Base-by-base conservation (phyloP, 2,888 invertebrate species). In the Macropis europaea region DNA sequence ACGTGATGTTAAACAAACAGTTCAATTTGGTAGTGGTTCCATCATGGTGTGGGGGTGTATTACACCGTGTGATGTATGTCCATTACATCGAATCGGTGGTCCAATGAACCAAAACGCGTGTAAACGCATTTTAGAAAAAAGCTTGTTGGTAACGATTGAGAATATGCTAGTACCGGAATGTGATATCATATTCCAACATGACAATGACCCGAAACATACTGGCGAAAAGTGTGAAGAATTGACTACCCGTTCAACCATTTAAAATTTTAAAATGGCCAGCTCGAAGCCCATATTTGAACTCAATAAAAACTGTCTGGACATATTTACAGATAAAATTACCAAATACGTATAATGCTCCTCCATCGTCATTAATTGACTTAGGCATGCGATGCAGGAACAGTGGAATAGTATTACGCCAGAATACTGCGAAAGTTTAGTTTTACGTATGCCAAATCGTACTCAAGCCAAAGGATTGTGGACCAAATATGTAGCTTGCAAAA, bases 11-110 rank as follows among this genome's bases (percentile, higher is more conserved):
- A n/a, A n/a, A n/a, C n/a, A n/a, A n/a, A n/a, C n/a, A n/a, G n/a
- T n/a, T n/a, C n/a, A n/a, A n/a, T n/a, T n/a, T n/a, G n/a, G n/a
- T n/a, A n/a, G 57, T 71, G 60, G 52, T 71, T 63, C 61, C 70
- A 61, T 57, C 73, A 24, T 42, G 60, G 57, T 54, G 53, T 59
- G 53, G 71, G n/a, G 74, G 69, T 34, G 53, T 32, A 43, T 63
- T 54, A 36, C 40, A 34, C 15, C 48, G 28, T 63, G 40, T 30
- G 59, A 19, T 34, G 54, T 61, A 61, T 60, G 42, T 54, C 26
- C 52, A 47, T 36, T 54, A 17, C 17, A 61, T 68, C 60, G 48
- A 54, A 68, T 54, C 36, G 48, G 54, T 13, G 22, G 30, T 45
- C 60, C 32, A 22, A 28, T 67, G 67, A 60, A 56, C 24, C 56